phyloP scores from a whole-genome alignment of 2,888 invertebrate species.

The Drosophila buzzatii region DNA sequence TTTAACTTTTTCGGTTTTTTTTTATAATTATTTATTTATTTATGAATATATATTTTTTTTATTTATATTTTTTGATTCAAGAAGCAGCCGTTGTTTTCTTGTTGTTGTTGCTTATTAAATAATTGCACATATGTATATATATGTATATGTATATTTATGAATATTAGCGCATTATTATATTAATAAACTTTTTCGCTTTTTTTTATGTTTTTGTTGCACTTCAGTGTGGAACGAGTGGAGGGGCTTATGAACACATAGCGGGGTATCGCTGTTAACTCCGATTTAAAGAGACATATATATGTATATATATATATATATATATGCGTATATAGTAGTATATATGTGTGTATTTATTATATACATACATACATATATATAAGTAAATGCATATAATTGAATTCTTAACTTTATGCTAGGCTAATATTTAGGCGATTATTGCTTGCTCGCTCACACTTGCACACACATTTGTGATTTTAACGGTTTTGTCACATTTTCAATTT shows the following conservation, averaged over 20 bases:
- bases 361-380: background rate
- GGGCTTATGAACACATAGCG: slow-evolving; percentile 49
- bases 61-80: slow-evolving; percentile 30
- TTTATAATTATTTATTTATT: background rate
- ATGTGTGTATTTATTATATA: background rate
- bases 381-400: slow-evolving; percentile 24
- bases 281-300: slow-evolving; percentile 7
- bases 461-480: slow-evolving; percentile 15
- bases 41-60: too few relatives aligned
- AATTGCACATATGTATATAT: slow-evolving; percentile 7
- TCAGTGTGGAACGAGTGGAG: slow-evolving; percentile 5
- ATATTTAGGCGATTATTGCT: slow-evolving; percentile 28
- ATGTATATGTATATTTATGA: background rate
- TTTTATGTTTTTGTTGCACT: slow-evolving; percentile 30
- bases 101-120: slow-evolving; percentile 10
- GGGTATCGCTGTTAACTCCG: slow-evolving; percentile 46
- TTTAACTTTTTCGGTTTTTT: slow-evolving; percentile 12
- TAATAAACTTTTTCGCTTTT: slow-evolving; percentile 1
- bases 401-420: slow-evolving; percentile 38
- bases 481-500: slow-evolving; percentile 40
- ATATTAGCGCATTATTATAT: background rate
- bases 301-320: background rate
- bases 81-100: slow-evolving; percentile 40
- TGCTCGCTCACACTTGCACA: slow-evolving; percentile 2
- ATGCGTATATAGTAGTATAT: slow-evolving; percentile 1